Conservation (phyloP, 2,888 invertebrate species). For the Aricia artaxerxes region DNA sequence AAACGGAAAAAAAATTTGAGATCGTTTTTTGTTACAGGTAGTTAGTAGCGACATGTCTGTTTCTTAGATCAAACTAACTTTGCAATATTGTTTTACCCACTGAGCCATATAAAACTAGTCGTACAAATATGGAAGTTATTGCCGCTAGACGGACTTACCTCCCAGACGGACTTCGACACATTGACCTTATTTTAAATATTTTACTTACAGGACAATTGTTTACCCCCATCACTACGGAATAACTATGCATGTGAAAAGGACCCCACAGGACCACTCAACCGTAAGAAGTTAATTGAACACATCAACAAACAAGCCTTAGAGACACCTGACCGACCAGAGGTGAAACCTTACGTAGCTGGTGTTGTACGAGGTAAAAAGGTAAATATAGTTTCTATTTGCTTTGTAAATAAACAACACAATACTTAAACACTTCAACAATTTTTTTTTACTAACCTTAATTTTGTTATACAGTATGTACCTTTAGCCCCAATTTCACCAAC, state of each 20-base stretch:
- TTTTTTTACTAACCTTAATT: neutral
- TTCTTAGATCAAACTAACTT: no score
- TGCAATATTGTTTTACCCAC: no score
- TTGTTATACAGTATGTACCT: neutral
- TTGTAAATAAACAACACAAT: neutral
- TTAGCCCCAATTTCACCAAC: no score
- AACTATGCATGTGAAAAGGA: constrained; percentile 97
- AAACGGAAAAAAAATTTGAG: no score
- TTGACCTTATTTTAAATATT: neutral
- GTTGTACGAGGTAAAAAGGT: constrained; percentile 95
- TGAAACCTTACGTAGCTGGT: constrained; percentile 95
- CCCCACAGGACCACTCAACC: constrained; percentile 96
- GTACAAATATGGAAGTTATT: no score
- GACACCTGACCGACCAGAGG: constrained; percentile 98
- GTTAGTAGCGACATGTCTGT: no score
- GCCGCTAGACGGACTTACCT: no score
- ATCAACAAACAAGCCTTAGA: constrained; percentile 99
- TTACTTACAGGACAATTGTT: constrained; percentile 92
- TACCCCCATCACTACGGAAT: constrained; percentile 97
- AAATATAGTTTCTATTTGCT: constrained; percentile 42
- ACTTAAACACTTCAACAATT: neutral
- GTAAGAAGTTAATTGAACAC: constrained; percentile 96
- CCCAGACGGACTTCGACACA: no score
- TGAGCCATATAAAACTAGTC: no score
- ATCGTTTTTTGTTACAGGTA: no score